phyloP scores from a whole-genome alignment of 2,888 invertebrate genomes.

The Drosophila acutilabella region DNA sequence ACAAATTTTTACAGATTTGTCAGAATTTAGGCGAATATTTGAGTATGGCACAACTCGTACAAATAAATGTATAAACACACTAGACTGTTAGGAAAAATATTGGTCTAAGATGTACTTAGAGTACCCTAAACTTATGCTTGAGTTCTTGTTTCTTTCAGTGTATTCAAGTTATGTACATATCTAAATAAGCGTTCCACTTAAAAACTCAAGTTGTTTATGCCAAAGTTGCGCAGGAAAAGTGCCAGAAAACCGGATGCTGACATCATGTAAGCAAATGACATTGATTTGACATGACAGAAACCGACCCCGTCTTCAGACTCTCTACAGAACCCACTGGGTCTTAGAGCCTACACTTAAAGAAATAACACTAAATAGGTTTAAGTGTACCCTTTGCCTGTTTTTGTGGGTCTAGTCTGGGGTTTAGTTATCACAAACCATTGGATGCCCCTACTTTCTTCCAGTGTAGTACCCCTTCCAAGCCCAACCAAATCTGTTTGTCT shows the following conservation, averaged over 20 bases:
- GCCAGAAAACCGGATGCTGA: conserved; percentile 54
- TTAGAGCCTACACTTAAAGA: not conserved
- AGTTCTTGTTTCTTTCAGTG: too few relatives aligned
- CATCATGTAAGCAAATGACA: conserved; percentile 78
- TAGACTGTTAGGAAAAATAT: not conserved
- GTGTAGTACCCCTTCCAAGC: conserved; percentile 13
- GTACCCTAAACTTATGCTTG: too few relatives aligned
- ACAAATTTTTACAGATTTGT: conserved; percentile 83
- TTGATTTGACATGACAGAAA: conserved; percentile 79
- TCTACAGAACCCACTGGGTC: not conserved
- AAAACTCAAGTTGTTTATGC: conserved; percentile 70
- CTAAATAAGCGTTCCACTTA: conserved; percentile 58
- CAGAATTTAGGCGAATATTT: conserved; percentile 65
- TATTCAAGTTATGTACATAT: conserved; percentile 1
- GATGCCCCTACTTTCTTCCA: not conserved
- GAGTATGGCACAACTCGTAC: conserved; percentile 21
- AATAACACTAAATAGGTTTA: not conserved
- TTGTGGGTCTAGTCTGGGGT: too few relatives aligned
- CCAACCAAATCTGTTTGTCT: conserved; percentile 69
- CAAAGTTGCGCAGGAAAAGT: conserved; percentile 4
- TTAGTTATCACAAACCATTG: too few relatives aligned
- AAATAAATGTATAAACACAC: conserved; percentile 42
- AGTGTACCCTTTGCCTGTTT: too few relatives aligned
- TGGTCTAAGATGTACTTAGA: too few relatives aligned
- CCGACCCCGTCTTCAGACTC: not conserved